A percentile compares a stretch with the other conserved stretches of the same genome.
Evolutionary conservation across 2,797 vertebrate genomes (phyloP).

Genomic region (Botia almorhae): DNA sequence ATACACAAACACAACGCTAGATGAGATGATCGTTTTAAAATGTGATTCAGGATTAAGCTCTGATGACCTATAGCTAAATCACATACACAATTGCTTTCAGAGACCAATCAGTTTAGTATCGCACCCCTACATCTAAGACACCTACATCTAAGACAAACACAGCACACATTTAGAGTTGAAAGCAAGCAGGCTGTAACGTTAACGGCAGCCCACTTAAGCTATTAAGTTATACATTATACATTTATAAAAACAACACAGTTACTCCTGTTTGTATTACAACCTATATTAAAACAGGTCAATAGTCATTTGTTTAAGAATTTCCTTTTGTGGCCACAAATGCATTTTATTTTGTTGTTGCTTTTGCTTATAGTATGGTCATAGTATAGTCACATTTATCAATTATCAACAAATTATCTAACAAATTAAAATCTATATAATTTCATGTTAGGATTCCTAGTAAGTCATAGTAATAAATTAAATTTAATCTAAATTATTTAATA

Average conservation of each 20-base stretch:
- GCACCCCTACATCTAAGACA: conserved; percentile 37
- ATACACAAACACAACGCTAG: conserved; percentile 36
- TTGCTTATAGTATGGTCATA: no score
- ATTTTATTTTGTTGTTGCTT: no score
- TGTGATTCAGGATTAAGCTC: conserved; percentile 33
- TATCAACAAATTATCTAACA: no score
- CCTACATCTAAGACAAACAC: conserved; percentile 42
- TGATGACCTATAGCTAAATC: conserved; percentile 38
- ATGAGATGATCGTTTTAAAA: conserved; percentile 46
- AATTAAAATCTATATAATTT: no score
- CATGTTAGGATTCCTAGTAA: no score
- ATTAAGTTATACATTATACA: background rate
- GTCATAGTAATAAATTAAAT: no score
- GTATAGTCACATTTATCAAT: no score
- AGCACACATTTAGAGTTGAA: conserved; percentile 26
- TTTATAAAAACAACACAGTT: conserved; percentile 30
- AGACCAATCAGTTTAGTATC: conserved; percentile 37
- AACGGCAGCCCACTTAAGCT: no score
- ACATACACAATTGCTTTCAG: conserved; percentile 16
- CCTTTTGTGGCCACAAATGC: background rate
- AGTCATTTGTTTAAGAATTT: conserved; percentile 23
- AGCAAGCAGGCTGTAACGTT: background rate
- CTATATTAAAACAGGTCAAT: conserved; percentile 13
- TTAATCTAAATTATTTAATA: no score
- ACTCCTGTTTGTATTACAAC: conserved; percentile 5